Conservation (phyloP, 2,797 vertebrate genomes). For the Fistularia tabacaria region DNA sequence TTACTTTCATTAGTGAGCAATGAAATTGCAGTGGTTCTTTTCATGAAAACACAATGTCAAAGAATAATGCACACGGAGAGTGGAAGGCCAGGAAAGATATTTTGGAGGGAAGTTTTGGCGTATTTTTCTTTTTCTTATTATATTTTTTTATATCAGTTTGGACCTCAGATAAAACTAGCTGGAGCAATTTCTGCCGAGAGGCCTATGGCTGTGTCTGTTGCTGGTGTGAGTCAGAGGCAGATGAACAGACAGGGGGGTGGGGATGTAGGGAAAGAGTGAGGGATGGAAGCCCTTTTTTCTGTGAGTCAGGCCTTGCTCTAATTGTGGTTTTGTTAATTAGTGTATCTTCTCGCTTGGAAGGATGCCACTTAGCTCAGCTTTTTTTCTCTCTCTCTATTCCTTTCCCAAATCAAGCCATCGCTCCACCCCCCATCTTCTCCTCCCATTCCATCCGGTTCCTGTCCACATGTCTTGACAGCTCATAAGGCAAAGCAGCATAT, state of each 20-base stretch:
- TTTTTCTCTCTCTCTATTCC: constrained; percentile 26
- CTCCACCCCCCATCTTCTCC: constrained; percentile 6
- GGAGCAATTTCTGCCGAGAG: neutral
- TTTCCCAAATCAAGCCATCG: constrained; percentile 33
- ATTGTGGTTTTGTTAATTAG: constrained; percentile 77
- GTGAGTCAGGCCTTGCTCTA: constrained; percentile 65
- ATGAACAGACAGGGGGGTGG: neutral
- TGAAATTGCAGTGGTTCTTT: constrained; percentile 49
- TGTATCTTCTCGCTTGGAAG: constrained; percentile 59
- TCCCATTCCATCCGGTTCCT: constrained; percentile 28
- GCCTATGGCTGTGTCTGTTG: no score
- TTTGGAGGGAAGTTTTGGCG: neutral
- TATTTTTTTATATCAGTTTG: neutral
- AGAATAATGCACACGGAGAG: constrained; percentile 32
- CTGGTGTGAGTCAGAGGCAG: no score
- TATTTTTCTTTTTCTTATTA: constrained; percentile 15
- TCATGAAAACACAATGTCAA: constrained; percentile 48
- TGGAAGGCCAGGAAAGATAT: constrained; percentile 15
- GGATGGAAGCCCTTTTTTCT: constrained; percentile 45
- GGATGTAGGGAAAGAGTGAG: constrained; percentile 2
- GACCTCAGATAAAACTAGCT: constrained; percentile 3
- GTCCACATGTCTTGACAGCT: constrained; percentile 62
- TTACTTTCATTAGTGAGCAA: constrained; percentile 48
- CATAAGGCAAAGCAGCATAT: constrained; percentile 64
- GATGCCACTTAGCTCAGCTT: constrained; percentile 60